Percentiles rank a stretch among this genome's conserved stretches.
phyloP scores from a whole-genome alignment of 2,113 vertebrate genomes.

The Empidonax traillii region DNA sequence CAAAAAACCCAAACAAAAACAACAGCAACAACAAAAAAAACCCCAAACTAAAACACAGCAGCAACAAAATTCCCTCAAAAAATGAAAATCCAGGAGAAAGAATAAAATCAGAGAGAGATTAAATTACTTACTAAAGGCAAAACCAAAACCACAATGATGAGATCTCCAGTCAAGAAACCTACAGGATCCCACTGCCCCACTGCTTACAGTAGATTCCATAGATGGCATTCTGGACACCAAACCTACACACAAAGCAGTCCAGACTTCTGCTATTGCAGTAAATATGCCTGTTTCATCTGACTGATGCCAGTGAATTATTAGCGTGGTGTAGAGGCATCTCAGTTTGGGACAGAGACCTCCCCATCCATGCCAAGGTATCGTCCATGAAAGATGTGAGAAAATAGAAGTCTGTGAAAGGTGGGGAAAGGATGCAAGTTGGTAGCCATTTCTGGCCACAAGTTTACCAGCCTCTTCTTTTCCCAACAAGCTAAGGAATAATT shows the following conservation, averaged over 20 bases:
- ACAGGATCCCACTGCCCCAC: neutral
- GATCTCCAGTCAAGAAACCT: neutral
- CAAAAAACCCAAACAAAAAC: neutral
- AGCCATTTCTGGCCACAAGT: neutral
- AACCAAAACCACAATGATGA: neutral
- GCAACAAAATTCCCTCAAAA: too few relatives aligned
- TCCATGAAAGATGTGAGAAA: neutral
- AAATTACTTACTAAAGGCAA: neutral
- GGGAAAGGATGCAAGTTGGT: neutral
- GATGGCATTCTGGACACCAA: neutral
- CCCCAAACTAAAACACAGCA: too few relatives aligned
- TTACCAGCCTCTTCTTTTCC: neutral
- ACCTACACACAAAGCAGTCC: neutral
- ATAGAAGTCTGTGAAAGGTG: neutral
- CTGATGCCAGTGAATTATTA: neutral
- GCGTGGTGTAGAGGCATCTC: neutral
- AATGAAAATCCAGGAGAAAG: too few relatives aligned
- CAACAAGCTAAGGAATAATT: neutral
- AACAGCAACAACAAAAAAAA: neutral
- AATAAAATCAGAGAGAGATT: neutral
- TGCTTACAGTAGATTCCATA: neutral
- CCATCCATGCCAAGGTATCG: neutral
- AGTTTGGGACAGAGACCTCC: neutral
- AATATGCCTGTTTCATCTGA: neutral
- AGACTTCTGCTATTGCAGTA: neutral